Conservation (phyloP, 2,797 vertebrate species). For the Trematomus bernacchii region DNA sequence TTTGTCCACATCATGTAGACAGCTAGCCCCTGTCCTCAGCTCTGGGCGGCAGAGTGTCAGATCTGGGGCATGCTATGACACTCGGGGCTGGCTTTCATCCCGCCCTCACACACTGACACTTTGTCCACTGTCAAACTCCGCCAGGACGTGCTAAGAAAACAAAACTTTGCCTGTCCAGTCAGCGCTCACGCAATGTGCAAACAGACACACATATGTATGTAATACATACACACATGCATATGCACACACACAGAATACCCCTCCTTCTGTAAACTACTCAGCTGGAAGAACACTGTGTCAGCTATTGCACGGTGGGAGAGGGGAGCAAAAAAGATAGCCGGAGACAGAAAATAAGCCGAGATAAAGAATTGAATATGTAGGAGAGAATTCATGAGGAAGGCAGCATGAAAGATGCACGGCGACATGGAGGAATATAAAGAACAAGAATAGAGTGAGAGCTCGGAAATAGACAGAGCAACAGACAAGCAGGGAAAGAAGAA, state of each 20-base stretch:
- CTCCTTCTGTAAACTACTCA: conserved; percentile 56
- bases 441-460: conserved; percentile 59
- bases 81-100: conserved; percentile 70
- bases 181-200: conserved; percentile 44
- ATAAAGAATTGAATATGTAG: conserved; percentile 75
- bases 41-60: conserved; percentile 61
- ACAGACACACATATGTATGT: conserved; percentile 54
- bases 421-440: conserved; percentile 66
- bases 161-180: conserved; percentile 71
- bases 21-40: conserved; percentile 56
- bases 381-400: conserved; percentile 58
- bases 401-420: conserved; percentile 57
- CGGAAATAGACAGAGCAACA: conserved; percentile 46
- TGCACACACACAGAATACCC: neutral
- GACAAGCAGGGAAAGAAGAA: conserved; percentile 42
- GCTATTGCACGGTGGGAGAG: conserved; percentile 60
- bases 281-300: conserved; percentile 62
- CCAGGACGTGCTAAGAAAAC: conserved; percentile 85
- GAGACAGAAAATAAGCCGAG: conserved; percentile 53
- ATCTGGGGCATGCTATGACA: conserved; percentile 74
- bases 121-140: conserved; percentile 76
- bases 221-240: conserved; percentile 18
- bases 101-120: conserved; percentile 75
- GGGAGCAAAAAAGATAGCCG: conserved; percentile 36
- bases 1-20: conserved; percentile 37